Evolutionary conservation across 2,113 vertebrate genomes (phyloP).

Genomic region (Indri indri): DNA sequence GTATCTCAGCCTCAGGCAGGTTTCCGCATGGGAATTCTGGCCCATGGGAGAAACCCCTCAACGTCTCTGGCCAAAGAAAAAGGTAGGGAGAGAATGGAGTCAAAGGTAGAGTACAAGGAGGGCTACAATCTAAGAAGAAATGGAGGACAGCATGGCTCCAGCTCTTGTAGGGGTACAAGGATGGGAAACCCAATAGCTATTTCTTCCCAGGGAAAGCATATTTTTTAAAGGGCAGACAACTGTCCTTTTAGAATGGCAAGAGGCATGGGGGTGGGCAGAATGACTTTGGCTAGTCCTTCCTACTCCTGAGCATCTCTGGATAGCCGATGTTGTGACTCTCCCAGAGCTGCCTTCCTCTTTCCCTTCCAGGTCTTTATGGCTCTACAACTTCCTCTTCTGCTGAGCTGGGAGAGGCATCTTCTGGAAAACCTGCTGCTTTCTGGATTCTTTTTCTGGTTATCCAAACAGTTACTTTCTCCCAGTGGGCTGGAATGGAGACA

Average conservation of each 20-base stretch:
- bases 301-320: not conserved
- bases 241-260: conserved; percentile 33
- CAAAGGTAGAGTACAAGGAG: not conserved
- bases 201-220: not conserved
- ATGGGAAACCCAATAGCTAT: not conserved
- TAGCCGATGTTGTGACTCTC: not conserved
- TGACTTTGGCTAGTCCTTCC: not conserved
- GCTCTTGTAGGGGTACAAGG: not conserved
- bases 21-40: not conserved
- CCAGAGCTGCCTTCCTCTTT: not conserved
- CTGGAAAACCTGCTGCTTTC: conserved; percentile 16
- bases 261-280: not conserved
- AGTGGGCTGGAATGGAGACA: not conserved
- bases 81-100: conserved; percentile 3
- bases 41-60: not conserved
- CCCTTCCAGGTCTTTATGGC: not conserved
- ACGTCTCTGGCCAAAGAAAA: conserved; percentile 28
- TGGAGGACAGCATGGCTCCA: not conserved
- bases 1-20: not conserved
- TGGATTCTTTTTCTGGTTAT: conserved; percentile 43
- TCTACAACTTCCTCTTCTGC: not conserved
- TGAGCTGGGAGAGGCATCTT: conserved; percentile 37
- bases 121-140: not conserved
- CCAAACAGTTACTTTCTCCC: conserved; percentile 36
- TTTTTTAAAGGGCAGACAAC: not conserved